Base-by-base conservation (phyloP, 2,888 invertebrate genomes). In the Seira ritae region DNA sequence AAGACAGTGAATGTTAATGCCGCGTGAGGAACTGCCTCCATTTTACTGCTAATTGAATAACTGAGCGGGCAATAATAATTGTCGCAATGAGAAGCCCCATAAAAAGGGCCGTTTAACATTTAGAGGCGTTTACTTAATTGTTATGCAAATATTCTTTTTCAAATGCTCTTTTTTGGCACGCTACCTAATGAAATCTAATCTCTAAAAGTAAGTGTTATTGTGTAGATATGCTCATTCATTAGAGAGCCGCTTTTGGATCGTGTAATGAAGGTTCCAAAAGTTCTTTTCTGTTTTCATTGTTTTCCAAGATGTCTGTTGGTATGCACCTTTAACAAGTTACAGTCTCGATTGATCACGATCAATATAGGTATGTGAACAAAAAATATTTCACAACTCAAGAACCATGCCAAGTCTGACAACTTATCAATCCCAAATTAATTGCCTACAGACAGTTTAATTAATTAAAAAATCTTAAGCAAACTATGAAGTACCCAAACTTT, bases 181-280 rank as follows among this genome's bases (percentile, higher is more conserved):
- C n/a, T 50, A 10, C 23, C 22, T 67, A n/a, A 62, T 17, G 62
- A 10, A 15, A 62, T 62, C 4, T 4, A 62, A 31, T 17, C 76
- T 68, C 68, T 76, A 65, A 76, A 76, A 68, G 67, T 76, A 60
- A 76, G 67, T 76, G 37, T 66, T 74, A n/a, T n/a, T n/a, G n/a
- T n/a, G n/a, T n/a, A n/a, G n/a, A n/a, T n/a, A n/a, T n/a, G n/a
- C n/a, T n/a, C n/a, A n/a, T n/a, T n/a, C n/a, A n/a, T n/a, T n/a
- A n/a, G n/a, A n/a, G n/a, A n/a, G n/a, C n/a, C n/a, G n/a, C n/a
- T n/a, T n/a, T n/a, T n/a, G n/a, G n/a, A n/a, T n/a, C n/a, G n/a
- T n/a, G n/a, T n/a, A n/a, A n/a, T n/a, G n/a, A n/a, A n/a, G n/a
- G n/a, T n/a, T n/a, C n/a, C n/a, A n/a, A n/a, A n/a, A n/a, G n/a